Percentiles rank a stretch among this genome's conserved stretches.
These are phyloP conservation scores for Ammospiza nelsoni DNA, from an alignment of 2,113 vertebrate species.

Conservation along the genomic window DNA sequence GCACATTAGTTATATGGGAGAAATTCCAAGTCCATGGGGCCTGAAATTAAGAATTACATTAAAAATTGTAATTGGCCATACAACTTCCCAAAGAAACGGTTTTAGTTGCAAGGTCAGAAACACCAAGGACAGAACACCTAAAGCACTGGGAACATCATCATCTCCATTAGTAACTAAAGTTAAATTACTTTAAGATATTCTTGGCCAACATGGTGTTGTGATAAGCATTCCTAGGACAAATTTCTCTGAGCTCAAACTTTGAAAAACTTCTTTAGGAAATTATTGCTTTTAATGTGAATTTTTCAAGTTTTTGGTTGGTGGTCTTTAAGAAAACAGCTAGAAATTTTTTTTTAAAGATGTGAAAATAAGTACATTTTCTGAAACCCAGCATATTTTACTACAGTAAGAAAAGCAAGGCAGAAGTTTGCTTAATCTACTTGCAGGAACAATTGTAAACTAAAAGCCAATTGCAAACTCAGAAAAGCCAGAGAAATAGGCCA, in stretches of 20 bases:
- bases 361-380: background rate
- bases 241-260: background rate
- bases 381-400: background rate
- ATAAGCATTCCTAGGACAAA: background rate
- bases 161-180: background rate
- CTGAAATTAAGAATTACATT: background rate
- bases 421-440: background rate
- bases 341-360: background rate
- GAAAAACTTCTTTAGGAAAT: background rate
- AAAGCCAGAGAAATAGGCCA: background rate
- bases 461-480: background rate
- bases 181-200: background rate
- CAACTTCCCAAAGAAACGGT: background rate
- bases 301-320: background rate
- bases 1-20: background rate
- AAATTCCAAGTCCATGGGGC: background rate
- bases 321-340: background rate
- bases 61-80: background rate
- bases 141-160: background rate
- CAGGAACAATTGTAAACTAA: background rate
- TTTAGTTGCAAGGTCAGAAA: constrained; percentile 12
- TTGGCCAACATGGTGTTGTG: background rate
- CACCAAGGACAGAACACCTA: background rate
- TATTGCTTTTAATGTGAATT: background rate
- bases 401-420: background rate